phyloP scores from a whole-genome alignment of 2,797 vertebrate genomes.

The Argyrosomus regius region DNA sequence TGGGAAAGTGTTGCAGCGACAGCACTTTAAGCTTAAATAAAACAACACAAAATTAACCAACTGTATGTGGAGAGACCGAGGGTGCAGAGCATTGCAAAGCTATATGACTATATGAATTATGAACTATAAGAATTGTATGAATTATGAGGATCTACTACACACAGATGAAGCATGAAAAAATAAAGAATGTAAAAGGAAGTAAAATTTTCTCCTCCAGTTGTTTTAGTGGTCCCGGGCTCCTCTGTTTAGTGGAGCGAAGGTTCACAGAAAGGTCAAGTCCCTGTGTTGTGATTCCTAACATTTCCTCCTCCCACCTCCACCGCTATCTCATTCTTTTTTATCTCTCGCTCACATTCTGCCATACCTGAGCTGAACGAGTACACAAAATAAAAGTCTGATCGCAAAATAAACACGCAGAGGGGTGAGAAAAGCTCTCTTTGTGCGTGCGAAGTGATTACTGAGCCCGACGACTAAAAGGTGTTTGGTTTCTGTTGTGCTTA shows the following conservation, averaged over 20 bases:
- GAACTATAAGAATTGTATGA: background rate
- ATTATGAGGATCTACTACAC: background rate
- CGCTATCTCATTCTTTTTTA: constrained; percentile 35
- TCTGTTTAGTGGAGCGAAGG: constrained; percentile 47
- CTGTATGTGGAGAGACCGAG: background rate
- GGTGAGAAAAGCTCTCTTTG: constrained; percentile 69
- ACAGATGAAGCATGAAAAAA: background rate
- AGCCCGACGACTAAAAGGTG: constrained; percentile 63
- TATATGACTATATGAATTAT: background rate
- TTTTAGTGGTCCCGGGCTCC: constrained; percentile 17
- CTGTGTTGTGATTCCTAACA: constrained; percentile 68
- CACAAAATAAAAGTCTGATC: constrained; percentile 66
- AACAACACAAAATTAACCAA: background rate
- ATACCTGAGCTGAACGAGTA: constrained; percentile 66
- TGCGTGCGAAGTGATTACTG: constrained; percentile 61
- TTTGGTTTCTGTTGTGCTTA: constrained; percentile 76
- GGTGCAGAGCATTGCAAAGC: background rate
- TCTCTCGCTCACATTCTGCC: constrained; percentile 43
- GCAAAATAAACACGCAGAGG: constrained; percentile 66
- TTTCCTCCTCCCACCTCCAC: constrained; percentile 55
- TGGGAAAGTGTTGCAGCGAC: background rate
- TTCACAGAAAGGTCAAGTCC: constrained; percentile 79
- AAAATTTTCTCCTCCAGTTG: background rate
- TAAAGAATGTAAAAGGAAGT: background rate
- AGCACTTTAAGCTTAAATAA: background rate